Conservation (phyloP, 2,888 invertebrate species). For the Spatulosminthurus flaviceps region DNA sequence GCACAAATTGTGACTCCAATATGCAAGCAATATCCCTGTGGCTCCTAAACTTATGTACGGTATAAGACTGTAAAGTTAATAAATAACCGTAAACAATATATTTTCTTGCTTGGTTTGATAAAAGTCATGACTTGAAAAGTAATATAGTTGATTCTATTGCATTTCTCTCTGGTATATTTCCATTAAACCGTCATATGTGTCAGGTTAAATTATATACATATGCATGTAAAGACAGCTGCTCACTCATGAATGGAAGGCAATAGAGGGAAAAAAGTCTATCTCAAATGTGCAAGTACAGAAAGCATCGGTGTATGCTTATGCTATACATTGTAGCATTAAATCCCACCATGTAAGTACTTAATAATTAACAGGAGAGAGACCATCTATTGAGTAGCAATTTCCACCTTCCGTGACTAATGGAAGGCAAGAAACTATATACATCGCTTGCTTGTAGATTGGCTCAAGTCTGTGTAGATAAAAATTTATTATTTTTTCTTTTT, state of each 20-base stretch:
- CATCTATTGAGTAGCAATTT: neutral
- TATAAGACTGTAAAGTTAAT: neutral
- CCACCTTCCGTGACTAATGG: neutral
- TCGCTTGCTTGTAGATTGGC: too few relatives aligned
- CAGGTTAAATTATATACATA: neutral
- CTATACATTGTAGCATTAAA: too few relatives aligned
- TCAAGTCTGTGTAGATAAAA: too few relatives aligned
- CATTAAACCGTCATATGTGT: neutral
- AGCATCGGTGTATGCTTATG: too few relatives aligned
- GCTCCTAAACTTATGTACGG: too few relatives aligned
- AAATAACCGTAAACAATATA: constrained; percentile 2
- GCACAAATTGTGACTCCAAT: too few relatives aligned
- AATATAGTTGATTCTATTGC: neutral
- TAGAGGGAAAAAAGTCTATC: too few relatives aligned
- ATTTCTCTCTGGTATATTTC: neutral
- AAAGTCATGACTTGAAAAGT: neutral
- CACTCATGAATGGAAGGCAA: neutral
- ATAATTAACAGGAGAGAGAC: neutral
- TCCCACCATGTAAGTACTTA: too few relatives aligned
- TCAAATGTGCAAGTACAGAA: too few relatives aligned
- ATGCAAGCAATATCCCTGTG: too few relatives aligned
- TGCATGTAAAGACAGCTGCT: neutral
- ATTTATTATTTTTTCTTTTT: too few relatives aligned
- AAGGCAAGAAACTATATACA: too few relatives aligned
- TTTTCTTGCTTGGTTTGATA: constrained; percentile 18